Evolutionary conservation across 2,888 invertebrate genomes (phyloP).

Genomic region (Pantelozetes paolii): DNA sequence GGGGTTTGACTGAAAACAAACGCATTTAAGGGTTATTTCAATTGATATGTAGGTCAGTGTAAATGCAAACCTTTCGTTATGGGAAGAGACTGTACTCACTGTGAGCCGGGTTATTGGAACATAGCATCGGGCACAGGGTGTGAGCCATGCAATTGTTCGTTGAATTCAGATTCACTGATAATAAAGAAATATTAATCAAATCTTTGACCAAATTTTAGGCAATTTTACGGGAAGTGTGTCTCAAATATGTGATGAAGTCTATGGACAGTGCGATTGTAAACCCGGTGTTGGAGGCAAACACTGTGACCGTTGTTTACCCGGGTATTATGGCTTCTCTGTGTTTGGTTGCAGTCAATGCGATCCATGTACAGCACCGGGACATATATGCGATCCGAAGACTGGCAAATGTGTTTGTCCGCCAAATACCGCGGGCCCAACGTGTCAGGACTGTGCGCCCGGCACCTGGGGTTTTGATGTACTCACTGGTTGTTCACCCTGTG

Average conservation of each 20-base stretch:
- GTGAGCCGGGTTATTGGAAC: slow-evolving; percentile 67
- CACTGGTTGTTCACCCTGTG: slow-evolving; percentile 75
- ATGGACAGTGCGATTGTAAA: slow-evolving; percentile 66
- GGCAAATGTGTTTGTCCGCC: slow-evolving; percentile 90
- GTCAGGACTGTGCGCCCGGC: slow-evolving; percentile 73
- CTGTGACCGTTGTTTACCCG: slow-evolving; percentile 55
- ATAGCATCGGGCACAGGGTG: slow-evolving; percentile 65
- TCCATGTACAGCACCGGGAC: slow-evolving; percentile 70
- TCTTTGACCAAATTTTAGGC: slow-evolving; percentile 1
- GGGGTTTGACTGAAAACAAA: too few species aligned
- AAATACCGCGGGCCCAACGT: slow-evolving; percentile 74
- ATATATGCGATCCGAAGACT: slow-evolving; percentile 79
- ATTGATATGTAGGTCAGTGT: slow-evolving; percentile 37
- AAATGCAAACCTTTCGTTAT: slow-evolving; percentile 50
- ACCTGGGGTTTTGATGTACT: slow-evolving; percentile 71
- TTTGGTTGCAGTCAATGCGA: slow-evolving; percentile 65
- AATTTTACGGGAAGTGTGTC: slow-evolving; percentile 54
- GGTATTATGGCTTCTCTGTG: slow-evolving; percentile 56
- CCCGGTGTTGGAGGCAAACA: slow-evolving; percentile 55
- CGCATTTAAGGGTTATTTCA: too few species aligned
- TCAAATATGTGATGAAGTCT: slow-evolving; percentile 64
- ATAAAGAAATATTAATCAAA: too few species aligned
- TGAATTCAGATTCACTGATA: too few species aligned
- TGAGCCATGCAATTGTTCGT: slow-evolving; percentile 70
- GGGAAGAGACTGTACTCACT: slow-evolving; percentile 52